phyloP scores from a whole-genome alignment of 2,888 invertebrate species.

The Clusia tigrina region DNA sequence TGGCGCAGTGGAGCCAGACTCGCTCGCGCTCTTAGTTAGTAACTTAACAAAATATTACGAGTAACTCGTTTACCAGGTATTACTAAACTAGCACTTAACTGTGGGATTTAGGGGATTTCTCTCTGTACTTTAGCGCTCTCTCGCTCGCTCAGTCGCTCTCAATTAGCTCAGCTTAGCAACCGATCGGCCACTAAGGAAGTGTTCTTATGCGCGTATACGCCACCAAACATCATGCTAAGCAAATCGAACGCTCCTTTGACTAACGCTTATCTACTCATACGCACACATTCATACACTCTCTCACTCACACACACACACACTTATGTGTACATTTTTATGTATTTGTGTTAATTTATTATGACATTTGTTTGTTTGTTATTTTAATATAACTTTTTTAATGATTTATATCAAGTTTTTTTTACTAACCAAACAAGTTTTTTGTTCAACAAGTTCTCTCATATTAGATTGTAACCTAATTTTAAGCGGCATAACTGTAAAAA shows the following conservation, averaged over 20 bases:
- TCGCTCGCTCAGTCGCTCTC: not conserved
- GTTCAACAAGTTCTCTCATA: slow-evolving; percentile 1
- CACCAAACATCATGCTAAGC: not conserved
- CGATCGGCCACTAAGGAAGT: not conserved
- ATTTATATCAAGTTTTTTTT: not conserved
- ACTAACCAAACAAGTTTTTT: too few species aligned
- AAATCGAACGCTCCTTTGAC: not conserved
- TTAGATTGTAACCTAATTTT: not conserved
- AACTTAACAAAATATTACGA: not conserved
- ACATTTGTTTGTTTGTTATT: not conserved
- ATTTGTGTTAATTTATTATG: slow-evolving; percentile 1
- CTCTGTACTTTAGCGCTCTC: not conserved
- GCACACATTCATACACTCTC: not conserved
- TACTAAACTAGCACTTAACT: not conserved
- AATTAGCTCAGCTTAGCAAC: not conserved
- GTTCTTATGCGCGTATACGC: not conserved
- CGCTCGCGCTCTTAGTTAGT: not conserved
- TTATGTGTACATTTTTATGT: not conserved
- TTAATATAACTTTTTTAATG: not conserved
- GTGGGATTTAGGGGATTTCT: not conserved
- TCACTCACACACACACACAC: not conserved
- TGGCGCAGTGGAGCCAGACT: not conserved
- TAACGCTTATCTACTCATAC: not conserved
- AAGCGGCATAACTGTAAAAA: slow-evolving; percentile 2
- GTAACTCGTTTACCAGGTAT: not conserved